Base-by-base conservation (phyloP, 2,888 invertebrate genomes). In the Chrysodeixis includens region DNA sequence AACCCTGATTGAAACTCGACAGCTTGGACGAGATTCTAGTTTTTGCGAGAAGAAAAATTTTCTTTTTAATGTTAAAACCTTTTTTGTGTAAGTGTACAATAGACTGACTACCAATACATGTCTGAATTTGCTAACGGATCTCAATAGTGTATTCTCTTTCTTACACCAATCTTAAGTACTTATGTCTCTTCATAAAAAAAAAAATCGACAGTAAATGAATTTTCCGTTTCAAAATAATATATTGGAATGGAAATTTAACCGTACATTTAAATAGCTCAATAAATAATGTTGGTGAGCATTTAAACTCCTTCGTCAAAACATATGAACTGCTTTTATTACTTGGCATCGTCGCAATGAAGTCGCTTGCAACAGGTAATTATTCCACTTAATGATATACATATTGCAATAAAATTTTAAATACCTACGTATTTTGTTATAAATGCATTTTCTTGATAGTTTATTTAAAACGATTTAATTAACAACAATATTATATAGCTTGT, bases 1-100 rank as follows among this genome's bases (percentile, higher is more conserved):
- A 81, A 76, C 74, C 65, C 58, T 79, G 77, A 81, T 81, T 79
- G 74, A 63, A 53, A 67, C 57, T 44, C 59, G 61, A 74, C 69
- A 73, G 67, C 44, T 71, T 68, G 66, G 59, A 71, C 65, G 58
- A n/a, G 71, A 75, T 58, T 73, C 76, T 77, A 66, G 65, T 58
- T 72, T 74, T 64, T 49, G 6, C 30, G 51, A 18, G 62, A 35
- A 65, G 65, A 61, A 65, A 10, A 40, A 44, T 71, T 74, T 68
- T 63, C 20, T 59, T 68, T 62, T 58, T 8, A 26, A 30, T 5
- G 40, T 55, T 56, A 52, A 32, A 49, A n/a, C n/a, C n/a, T n/a
- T n/a, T n/a, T n/a, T n/a, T n/a, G 26, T 26, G 2, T 26, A 2
- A 2, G 26, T 26, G 26, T 26, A 26, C 26, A n/a, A n/a, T n/a